Evolutionary conservation across 2,888 invertebrate genomes (phyloP).

Genomic region (Ecliptopera silaceata): DNA sequence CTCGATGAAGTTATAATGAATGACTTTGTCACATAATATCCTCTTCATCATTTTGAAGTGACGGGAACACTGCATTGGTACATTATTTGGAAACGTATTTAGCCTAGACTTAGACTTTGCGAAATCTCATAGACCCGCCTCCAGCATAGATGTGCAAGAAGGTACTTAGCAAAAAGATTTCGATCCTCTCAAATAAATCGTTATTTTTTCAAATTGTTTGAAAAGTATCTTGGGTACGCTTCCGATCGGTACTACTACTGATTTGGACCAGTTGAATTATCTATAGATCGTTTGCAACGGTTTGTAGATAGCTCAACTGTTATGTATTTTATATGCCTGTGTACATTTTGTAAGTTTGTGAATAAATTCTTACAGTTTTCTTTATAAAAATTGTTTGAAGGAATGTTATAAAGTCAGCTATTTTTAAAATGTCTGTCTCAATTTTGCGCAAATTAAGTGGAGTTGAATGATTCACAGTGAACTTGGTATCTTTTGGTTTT

Average conservation of each 20-base stretch:
- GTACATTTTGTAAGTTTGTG: too few species aligned
- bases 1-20: too few species aligned
- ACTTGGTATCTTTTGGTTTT: neutral
- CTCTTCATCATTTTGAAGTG: slow-evolving; percentile 4
- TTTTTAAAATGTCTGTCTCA: neutral
- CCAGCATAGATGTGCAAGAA: slow-evolving; percentile 29
- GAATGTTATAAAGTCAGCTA: neutral
- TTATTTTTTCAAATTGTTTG: neutral
- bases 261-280: too few species aligned
- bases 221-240: too few species aligned
- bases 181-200: slow-evolving; percentile 6
- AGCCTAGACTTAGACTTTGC: slow-evolving; percentile 40
- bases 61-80: slow-evolving; percentile 11
- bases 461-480: neutral
- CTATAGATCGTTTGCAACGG: too few species aligned
- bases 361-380: too few species aligned
- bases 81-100: slow-evolving; percentile 16
- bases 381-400: too few species aligned
- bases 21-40: neutral
- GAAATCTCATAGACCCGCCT: slow-evolving; percentile 33
- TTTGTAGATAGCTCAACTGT: too few species aligned
- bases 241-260: too few species aligned
- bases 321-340: too few species aligned
- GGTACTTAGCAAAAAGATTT: slow-evolving; percentile 21
- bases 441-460: neutral